Conservation (phyloP, 2,888 invertebrate species). For the Anarsia innoxiella region DNA sequence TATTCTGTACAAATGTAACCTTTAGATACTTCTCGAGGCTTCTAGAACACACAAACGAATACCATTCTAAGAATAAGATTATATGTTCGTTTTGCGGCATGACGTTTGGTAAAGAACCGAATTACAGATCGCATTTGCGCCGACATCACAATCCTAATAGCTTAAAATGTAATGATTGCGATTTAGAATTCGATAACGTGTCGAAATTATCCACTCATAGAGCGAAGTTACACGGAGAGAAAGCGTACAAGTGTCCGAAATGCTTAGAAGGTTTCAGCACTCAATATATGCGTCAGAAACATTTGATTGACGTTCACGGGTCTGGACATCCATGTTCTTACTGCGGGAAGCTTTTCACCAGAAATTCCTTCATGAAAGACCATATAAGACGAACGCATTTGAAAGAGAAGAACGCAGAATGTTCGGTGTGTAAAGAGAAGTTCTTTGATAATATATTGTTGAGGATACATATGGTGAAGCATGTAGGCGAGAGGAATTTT, state of each 20-base stretch:
- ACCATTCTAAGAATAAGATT: conserved; percentile 26
- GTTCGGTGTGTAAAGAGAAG: conserved; percentile 35
- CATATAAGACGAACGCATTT: conserved; percentile 39
- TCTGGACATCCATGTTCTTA: conserved; percentile 31
- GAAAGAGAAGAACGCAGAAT: conserved; percentile 37
- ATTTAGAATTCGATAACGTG: conserved; percentile 25
- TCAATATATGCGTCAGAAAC: conserved; percentile 29
- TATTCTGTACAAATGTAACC: conserved; percentile 21
- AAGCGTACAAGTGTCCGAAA: conserved; percentile 27
- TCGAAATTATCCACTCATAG: conserved; percentile 26
- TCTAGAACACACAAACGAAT: conserved; percentile 29
- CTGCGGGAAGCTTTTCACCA: conserved; percentile 36
- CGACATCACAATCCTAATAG: conserved; percentile 23
- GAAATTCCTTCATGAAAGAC: conserved; percentile 33
- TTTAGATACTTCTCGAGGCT: conserved; percentile 30
- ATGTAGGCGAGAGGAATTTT: conserved; percentile 57
- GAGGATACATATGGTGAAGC: conserved; percentile 55
- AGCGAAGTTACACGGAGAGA: conserved; percentile 30
- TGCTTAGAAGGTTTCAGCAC: conserved; percentile 33
- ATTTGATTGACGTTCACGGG: conserved; percentile 30
- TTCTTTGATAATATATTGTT: conserved; percentile 37
- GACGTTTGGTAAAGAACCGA: conserved; percentile 24
- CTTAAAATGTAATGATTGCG: conserved; percentile 30
- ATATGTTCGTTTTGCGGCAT: conserved; percentile 30
- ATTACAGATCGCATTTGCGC: conserved; percentile 26